Evolutionary conservation across 2,113 vertebrate genomes (phyloP).

Genomic region (Brachirus orientalis): DNA sequence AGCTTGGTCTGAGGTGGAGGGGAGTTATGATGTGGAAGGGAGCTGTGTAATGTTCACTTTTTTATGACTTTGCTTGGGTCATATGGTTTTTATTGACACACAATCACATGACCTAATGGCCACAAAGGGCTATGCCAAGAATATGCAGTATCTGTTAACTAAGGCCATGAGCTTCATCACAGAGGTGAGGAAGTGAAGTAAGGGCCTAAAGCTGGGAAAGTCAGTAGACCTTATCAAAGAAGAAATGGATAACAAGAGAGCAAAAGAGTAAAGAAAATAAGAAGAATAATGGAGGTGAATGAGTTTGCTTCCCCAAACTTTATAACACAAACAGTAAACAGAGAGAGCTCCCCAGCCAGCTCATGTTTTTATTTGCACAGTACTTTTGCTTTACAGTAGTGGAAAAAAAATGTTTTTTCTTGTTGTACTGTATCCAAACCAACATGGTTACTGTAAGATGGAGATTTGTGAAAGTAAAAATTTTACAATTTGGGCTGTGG

Average conservation of each 20-base stretch:
- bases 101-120: slow-evolving; percentile 71
- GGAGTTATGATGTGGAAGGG: slow-evolving; percentile 42
- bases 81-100: slow-evolving; percentile 72
- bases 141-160: slow-evolving; percentile 39
- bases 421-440: slow-evolving; percentile 19
- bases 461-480: slow-evolving; percentile 3
- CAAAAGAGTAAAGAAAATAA: neutral
- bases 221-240: slow-evolving; percentile 10
- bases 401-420: slow-evolving; percentile 12
- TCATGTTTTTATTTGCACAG: slow-evolving; percentile 32
- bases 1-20: slow-evolving; percentile 33
- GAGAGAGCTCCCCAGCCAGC: slow-evolving; percentile 22
- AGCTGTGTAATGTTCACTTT: slow-evolving; percentile 52
- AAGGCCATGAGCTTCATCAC: slow-evolving; percentile 36
- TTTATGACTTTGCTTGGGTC: slow-evolving; percentile 43
- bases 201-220: neutral
- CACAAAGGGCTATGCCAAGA: slow-evolving; percentile 50
- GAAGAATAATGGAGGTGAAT: neutral
- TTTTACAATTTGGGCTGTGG: slow-evolving; percentile 5
- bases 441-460: slow-evolving; percentile 5
- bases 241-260: slow-evolving; percentile 6
- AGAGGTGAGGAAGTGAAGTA: slow-evolving; percentile 20
- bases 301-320: slow-evolving; percentile 24
- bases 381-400: slow-evolving; percentile 13
- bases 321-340: slow-evolving; percentile 22